Conservation (phyloP, 92 coral and sea anemone genomes). For the Phenganax marumi region DNA sequence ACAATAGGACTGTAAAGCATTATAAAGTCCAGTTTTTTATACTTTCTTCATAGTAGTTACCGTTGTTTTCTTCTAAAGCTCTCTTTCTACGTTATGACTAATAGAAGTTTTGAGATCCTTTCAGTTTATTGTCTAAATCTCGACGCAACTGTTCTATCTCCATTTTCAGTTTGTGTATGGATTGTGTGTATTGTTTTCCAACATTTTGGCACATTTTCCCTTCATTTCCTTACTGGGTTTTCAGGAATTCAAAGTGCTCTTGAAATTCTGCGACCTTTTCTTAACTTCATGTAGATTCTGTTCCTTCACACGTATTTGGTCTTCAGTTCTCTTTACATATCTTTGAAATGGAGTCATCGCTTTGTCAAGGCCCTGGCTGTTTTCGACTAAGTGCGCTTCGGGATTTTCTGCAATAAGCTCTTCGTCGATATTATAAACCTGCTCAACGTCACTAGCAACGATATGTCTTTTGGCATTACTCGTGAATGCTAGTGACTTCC, state of each 20-base stretch:
- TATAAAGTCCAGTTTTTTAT: constrained; percentile 4
- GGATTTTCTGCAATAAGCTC: background rate
- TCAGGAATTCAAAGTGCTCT: too few species aligned
- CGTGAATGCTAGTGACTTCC: background rate
- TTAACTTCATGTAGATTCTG: too few species aligned
- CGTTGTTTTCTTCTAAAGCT: constrained; percentile 1
- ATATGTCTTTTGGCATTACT: background rate
- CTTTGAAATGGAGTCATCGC: background rate
- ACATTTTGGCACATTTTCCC: too few species aligned
- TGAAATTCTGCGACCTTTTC: too few species aligned
- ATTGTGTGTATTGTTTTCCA: background rate
- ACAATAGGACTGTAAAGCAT: background rate
- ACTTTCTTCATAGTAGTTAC: background rate
- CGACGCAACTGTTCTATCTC: constrained; percentile 4
- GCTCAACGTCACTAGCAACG: background rate
- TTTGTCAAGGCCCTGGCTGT: background rate
- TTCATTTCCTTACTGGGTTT: too few species aligned
- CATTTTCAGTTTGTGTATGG: background rate
- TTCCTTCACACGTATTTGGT: too few species aligned
- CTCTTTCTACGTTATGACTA: background rate
- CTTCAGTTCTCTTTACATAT: too few species aligned
- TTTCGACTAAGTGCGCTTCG: background rate
- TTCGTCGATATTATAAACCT: background rate
- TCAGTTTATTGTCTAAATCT: background rate
- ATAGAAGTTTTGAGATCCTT: background rate